These are phyloP conservation scores for Caenorhabditis wallacei DNA, from an alignment of 2,888 invertebrate species.

Conservation along the genomic window DNA sequence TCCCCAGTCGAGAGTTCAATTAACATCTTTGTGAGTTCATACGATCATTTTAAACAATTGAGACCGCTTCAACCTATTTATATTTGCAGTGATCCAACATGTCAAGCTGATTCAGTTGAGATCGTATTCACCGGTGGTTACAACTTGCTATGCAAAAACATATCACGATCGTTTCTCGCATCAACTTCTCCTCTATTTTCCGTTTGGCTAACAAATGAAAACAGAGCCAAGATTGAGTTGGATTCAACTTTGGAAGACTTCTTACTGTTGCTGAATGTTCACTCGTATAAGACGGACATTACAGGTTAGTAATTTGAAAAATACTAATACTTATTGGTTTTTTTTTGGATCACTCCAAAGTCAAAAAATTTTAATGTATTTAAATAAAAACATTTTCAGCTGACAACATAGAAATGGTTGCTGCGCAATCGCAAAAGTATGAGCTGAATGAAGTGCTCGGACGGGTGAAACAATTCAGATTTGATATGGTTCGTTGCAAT, in stretches of 20 bases:
- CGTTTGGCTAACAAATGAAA: neutral
- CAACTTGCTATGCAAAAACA: too few species aligned
- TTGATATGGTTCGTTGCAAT: too few species aligned
- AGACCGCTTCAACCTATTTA: too few species aligned
- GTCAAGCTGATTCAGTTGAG: too few species aligned
- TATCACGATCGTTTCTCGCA: conserved; percentile 3
- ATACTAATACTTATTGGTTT: too few species aligned
- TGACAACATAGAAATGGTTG: conserved; percentile 38
- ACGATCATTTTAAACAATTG: too few species aligned
- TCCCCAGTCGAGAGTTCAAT: neutral
- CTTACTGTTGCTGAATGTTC: conserved; percentile 11
- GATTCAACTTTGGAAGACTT: conserved; percentile 22
- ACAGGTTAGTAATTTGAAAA: conserved; percentile 3
- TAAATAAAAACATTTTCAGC: conserved; percentile 25
- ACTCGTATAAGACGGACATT: conserved; percentile 10
- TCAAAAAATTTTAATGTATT: too few species aligned
- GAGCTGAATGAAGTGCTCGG: conserved; percentile 7
- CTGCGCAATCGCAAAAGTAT: conserved; percentile 39
- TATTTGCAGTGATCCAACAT: too few species aligned
- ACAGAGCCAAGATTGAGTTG: neutral
- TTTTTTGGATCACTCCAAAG: too few species aligned
- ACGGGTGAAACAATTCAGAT: conserved; percentile 15
- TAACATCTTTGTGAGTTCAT: neutral
- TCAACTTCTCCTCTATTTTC: conserved; percentile 17
- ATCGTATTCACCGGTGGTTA: too few species aligned